Evolutionary conservation across 2,113 vertebrate genomes (phyloP).

Genomic region (Thalassoma bifasciatum): DNA sequence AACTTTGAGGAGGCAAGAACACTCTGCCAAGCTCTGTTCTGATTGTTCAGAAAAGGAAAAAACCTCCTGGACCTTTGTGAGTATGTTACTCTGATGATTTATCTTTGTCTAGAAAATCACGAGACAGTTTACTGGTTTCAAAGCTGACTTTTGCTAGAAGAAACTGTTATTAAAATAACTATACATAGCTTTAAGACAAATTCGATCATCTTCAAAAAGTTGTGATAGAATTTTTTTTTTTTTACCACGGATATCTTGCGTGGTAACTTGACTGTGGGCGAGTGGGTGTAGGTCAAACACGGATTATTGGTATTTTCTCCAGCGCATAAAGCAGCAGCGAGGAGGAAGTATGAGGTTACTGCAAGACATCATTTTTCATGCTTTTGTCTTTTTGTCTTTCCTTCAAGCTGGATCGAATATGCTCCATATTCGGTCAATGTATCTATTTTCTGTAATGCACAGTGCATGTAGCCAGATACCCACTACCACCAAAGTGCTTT

Average conservation of each 20-base stretch:
- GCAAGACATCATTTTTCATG: conserved; percentile 34
- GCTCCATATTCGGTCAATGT: conserved; percentile 64
- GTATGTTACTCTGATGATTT: no score
- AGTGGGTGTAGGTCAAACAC: conserved; percentile 2
- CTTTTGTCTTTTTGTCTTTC: conserved; percentile 54
- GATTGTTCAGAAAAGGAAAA: no score
- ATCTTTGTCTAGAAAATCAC: no score
- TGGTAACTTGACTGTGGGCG: conserved; percentile 15
- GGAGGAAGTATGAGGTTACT: conserved; percentile 56
- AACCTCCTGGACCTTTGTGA: no score
- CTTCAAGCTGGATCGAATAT: conserved; percentile 30
- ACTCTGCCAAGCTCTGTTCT: background rate
- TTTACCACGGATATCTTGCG: conserved; percentile 10
- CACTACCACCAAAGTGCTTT: conserved; percentile 36
- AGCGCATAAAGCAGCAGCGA: conserved; percentile 29
- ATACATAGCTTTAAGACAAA: no score
- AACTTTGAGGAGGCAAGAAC: background rate
- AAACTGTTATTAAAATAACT: no score
- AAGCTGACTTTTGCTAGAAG: no score
- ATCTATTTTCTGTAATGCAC: conserved; percentile 55
- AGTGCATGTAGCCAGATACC: conserved; percentile 55
- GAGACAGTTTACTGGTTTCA: no score
- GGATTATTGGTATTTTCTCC: conserved; percentile 10
- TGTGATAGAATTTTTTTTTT: no score
- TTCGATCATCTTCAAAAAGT: background rate